These are phyloP conservation scores for Catajapyx aquilonaris DNA, from an alignment of 1,140 invertebrate species.

Conservation along the genomic window DNA sequence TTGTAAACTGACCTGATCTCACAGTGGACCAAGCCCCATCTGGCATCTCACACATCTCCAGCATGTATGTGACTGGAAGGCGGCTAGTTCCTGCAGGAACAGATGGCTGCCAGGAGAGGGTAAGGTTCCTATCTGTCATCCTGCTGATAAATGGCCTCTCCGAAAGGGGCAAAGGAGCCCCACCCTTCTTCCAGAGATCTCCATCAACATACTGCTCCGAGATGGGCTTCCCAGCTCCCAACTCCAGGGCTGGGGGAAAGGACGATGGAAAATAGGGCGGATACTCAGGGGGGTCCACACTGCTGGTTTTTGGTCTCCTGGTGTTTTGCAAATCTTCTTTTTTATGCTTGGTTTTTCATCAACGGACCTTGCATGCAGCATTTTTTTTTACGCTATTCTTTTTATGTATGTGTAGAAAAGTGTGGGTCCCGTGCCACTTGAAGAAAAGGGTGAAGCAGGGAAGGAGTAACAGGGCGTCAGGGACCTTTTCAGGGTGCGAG, in stretches of 20 bases:
- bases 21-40: constrained; percentile 73
- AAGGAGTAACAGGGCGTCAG: too few relatives aligned
- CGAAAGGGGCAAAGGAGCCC: constrained; percentile 57
- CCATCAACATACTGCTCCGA: constrained; percentile 63
- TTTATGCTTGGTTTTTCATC: too few relatives aligned
- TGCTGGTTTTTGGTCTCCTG: neutral
- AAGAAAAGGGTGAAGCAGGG: too few relatives aligned
- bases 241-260: constrained; percentile 44
- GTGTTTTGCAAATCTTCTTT: too few relatives aligned
- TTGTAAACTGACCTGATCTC: constrained; percentile 43
- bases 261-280: neutral
- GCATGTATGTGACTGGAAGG: constrained; percentile 72
- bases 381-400: too few relatives aligned
- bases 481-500: too few relatives aligned
- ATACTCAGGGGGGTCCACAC: neutral
- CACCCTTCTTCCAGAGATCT: constrained; percentile 58
- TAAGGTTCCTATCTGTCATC: constrained; percentile 64
- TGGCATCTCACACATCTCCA: constrained; percentile 80
- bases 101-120: constrained; percentile 78
- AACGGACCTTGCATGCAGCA: too few relatives aligned
- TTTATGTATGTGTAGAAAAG: too few relatives aligned
- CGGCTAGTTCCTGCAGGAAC: constrained; percentile 54
- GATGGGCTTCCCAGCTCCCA: constrained; percentile 40
- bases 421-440: too few relatives aligned
- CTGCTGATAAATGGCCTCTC: constrained; percentile 72